Evolutionary conservation across 2,797 vertebrate species (phyloP).

Genomic region (Pseudopleuronectes americanus): DNA sequence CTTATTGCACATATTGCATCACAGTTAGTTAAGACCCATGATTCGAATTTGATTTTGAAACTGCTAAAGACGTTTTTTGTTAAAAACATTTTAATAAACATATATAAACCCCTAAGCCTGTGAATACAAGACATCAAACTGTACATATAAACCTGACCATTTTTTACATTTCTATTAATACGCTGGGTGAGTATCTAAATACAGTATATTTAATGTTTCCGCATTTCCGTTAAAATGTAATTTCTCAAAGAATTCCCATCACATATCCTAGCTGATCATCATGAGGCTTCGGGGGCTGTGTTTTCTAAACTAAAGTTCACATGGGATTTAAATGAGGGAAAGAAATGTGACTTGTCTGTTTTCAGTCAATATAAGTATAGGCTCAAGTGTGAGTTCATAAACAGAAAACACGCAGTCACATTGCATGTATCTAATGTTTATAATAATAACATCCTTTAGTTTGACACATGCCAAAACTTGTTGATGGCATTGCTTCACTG

Average conservation of each 20-base stretch:
- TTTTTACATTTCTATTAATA: no score
- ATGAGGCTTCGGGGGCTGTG: not conserved
- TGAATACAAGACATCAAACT: not conserved
- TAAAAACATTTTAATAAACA: not conserved
- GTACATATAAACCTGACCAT: not conserved
- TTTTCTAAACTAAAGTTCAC: not conserved
- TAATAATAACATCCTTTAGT: conserved; percentile 1
- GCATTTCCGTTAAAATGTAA: no score
- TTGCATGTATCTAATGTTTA: not conserved
- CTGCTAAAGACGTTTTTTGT: no score
- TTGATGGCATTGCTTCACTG: not conserved
- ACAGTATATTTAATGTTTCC: no score
- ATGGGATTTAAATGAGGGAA: not conserved
- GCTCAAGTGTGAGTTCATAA: conserved; percentile 16
- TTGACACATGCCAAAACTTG: conserved; percentile 6
- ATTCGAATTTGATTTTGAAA: no score
- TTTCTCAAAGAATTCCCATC: no score
- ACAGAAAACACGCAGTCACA: not conserved
- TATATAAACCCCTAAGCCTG: not conserved
- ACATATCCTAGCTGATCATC: not conserved
- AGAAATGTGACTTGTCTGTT: not conserved
- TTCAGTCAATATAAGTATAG: not conserved
- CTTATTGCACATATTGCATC: not conserved
- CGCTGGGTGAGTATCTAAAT: no score
- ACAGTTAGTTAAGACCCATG: not conserved